A percentile compares a stretch with the other conserved stretches of the same genome.
Conservation (phyloP, 2,113 vertebrate genomes). For the Tringa solitaria region DNA sequence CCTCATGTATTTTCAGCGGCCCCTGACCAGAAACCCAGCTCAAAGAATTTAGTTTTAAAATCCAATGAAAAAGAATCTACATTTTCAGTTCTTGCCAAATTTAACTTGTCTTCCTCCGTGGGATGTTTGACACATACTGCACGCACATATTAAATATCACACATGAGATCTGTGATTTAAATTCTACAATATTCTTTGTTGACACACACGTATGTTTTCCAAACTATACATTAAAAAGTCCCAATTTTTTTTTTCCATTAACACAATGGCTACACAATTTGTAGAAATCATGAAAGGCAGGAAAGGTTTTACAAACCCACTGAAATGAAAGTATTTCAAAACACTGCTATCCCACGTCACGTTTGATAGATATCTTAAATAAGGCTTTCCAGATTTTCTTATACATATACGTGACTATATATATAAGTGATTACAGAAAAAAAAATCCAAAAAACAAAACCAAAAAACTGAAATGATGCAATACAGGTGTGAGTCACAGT, state of each 20-base stretch:
- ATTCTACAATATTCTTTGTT: slow-evolving; percentile 43
- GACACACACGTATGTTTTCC: slow-evolving; percentile 32
- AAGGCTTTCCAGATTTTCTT: not conserved
- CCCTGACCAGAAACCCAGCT: not conserved
- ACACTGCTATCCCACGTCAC: slow-evolving; percentile 14
- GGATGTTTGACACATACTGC: not conserved
- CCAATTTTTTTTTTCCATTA: not conserved
- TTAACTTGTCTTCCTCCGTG: not conserved
- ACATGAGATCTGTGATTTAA: slow-evolving; percentile 42
- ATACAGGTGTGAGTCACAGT: not conserved
- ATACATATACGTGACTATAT: not conserved
- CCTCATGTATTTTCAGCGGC: not conserved
- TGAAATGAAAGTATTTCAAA: slow-evolving; percentile 61
- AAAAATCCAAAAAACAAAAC: not conserved
- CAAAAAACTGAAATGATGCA: accelerated
- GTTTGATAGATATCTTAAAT: slow-evolving; percentile 41
- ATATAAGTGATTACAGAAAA: not conserved
- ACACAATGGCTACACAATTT: not conserved
- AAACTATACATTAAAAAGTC: not conserved
- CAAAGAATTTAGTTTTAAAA: slow-evolving; percentile 9
- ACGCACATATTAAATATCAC: not conserved
- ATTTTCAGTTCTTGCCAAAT: slow-evolving; percentile 8
- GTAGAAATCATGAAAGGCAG: not conserved
- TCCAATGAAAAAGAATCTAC: not conserved
- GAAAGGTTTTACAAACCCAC: not conserved